Percentiles rank a stretch among this genome's conserved stretches.
phyloP scores from a whole-genome alignment of 1,140 invertebrate genomes.

The Onthophagus taurus region DNA sequence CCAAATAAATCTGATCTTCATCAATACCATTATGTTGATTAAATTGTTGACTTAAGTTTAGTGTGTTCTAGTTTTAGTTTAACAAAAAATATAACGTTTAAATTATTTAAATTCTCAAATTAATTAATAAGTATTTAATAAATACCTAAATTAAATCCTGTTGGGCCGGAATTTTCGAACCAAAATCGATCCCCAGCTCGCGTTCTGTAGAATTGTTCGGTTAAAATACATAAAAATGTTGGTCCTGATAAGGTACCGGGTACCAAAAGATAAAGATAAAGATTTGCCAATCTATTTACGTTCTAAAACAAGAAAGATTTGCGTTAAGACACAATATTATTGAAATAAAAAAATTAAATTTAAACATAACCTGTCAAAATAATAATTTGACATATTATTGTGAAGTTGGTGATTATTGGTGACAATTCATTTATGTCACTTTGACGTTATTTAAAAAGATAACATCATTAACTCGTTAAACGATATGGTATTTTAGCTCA shows the following conservation, averaged over 20 bases:
- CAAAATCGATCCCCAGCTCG: conserved; percentile 76
- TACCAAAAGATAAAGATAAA: conserved; percentile 73
- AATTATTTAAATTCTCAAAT: no score
- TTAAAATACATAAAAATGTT: conserved; percentile 85
- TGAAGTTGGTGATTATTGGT: no score
- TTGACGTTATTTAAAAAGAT: no score
- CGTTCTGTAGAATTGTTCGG: conserved; percentile 78
- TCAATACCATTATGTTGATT: conserved; percentile 42
- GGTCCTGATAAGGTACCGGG: conserved; percentile 74
- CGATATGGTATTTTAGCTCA: no score
- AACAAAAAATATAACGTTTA: no score
- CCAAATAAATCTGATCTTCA: conserved; percentile 38
- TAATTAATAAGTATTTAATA: conserved; percentile 9
- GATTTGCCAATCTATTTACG: conserved; percentile 48
- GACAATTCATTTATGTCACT: no score
- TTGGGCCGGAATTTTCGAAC: conserved; percentile 66
- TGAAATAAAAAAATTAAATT: conserved; percentile 11
- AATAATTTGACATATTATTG: no score
- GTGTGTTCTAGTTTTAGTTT: no score
- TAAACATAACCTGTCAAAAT: background rate
- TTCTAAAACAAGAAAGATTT: conserved; percentile 43
- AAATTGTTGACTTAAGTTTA: no score
- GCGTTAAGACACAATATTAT: no score
- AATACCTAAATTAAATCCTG: conserved; percentile 67
- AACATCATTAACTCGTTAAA: no score